These are phyloP conservation scores for Numenius arquata DNA, from an alignment of 2,113 vertebrate genomes.

Conservation along the genomic window DNA sequence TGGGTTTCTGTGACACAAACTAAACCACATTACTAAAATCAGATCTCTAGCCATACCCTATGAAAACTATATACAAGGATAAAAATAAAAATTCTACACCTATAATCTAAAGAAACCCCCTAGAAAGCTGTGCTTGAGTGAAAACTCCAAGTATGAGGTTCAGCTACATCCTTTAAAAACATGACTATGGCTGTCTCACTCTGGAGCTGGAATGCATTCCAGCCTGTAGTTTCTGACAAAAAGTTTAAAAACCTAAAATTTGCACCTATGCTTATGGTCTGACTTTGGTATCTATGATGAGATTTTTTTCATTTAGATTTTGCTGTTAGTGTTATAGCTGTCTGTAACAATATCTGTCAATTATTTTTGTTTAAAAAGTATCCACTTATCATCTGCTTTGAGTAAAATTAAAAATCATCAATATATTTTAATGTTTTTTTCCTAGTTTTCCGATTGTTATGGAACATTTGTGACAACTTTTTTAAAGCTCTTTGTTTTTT, in stretches of 20 bases:
- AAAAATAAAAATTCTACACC: background rate
- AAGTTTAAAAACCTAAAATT: background rate
- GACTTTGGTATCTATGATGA: background rate
- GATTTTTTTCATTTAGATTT: background rate
- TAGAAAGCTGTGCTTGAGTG: background rate
- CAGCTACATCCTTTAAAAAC: background rate
- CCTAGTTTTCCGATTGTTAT: background rate
- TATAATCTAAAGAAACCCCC: background rate
- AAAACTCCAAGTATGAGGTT: background rate
- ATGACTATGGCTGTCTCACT: background rate
- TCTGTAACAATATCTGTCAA: background rate
- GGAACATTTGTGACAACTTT: background rate
- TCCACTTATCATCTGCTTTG: background rate
- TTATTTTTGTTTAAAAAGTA: background rate
- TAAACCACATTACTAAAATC: background rate
- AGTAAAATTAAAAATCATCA: background rate
- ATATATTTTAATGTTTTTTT: background rate
- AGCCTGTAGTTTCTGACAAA: background rate
- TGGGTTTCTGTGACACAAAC: background rate
- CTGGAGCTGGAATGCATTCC: background rate
- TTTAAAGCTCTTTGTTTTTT: background rate
- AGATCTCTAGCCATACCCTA: background rate
- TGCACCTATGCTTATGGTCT: background rate
- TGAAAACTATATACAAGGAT: background rate
- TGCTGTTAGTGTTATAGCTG: background rate